A percentile compares a stretch with the other conserved stretches of the same genome.
Conservation (phyloP, 2,888 invertebrate species). For the Epirrhoe alternata region DNA sequence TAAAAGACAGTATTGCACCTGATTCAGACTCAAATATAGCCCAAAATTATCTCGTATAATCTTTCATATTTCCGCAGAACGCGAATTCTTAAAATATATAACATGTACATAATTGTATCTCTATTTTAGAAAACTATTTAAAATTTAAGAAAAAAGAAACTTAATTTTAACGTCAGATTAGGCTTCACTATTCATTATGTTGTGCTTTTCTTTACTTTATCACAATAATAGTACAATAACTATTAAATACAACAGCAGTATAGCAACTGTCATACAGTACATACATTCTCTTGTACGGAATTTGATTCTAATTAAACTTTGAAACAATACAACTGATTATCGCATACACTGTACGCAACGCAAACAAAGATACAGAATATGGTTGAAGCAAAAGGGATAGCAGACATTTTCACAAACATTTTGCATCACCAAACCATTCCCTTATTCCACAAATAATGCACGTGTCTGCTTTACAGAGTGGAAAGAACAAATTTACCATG, state of each 20-base stretch:
- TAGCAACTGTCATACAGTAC: constrained; percentile 74
- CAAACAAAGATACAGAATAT: constrained; percentile 26
- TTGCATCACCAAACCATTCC: constrained; percentile 52
- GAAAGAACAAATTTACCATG: background rate
- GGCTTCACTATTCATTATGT: constrained; percentile 79
- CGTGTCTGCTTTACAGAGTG: constrained; percentile 29
- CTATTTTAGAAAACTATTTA: constrained; percentile 71
- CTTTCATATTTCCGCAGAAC: constrained; percentile 54
- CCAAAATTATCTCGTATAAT: constrained; percentile 57
- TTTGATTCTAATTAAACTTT: constrained; percentile 61
- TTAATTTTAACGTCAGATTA: constrained; percentile 76
- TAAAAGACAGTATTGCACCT: constrained; percentile 70
- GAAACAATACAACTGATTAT: constrained; percentile 46
- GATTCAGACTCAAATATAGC: constrained; percentile 65
- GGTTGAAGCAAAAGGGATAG: constrained; percentile 39
- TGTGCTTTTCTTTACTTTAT: constrained; percentile 81
- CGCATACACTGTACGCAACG: constrained; percentile 47
- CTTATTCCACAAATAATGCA: constrained; percentile 46
- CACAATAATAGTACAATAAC: constrained; percentile 77
- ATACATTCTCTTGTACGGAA: constrained; percentile 63
- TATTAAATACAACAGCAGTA: constrained; percentile 69
- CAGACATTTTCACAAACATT: constrained; percentile 39
- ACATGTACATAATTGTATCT: constrained; percentile 65
- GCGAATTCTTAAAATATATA: constrained; percentile 61
- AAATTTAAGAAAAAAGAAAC: constrained; percentile 65